Conservation (phyloP, 92 coral and sea anemone genomes). For the Epizoanthus scotinus region DNA sequence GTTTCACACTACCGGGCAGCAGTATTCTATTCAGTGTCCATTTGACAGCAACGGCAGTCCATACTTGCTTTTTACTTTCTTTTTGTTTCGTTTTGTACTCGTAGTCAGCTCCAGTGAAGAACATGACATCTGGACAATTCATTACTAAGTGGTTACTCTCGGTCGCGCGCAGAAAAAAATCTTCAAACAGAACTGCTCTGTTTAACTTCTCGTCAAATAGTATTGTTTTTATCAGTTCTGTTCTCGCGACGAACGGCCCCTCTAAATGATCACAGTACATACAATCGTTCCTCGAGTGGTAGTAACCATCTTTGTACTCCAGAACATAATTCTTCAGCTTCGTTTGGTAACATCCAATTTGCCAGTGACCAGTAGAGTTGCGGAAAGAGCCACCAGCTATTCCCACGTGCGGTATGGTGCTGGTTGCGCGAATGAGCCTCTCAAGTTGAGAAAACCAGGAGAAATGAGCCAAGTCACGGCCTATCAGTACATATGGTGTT, state of each 20-base stretch:
- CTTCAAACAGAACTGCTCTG: conserved; percentile 42
- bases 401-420: conserved; percentile 30
- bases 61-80: background rate
- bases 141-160: conserved; percentile 37
- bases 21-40: conserved; percentile 39
- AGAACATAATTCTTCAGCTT: conserved; percentile 42
- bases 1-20: conserved; percentile 29
- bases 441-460: conserved; percentile 37
- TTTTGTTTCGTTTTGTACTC: conserved; percentile 23
- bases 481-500: conserved; percentile 46
- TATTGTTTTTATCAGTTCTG: conserved; percentile 4
- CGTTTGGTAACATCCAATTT: conserved; percentile 44
- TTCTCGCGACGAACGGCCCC: conserved; percentile 50
- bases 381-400: conserved; percentile 54
- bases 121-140: conserved; percentile 58
- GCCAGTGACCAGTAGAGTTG: conserved; percentile 55
- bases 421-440: conserved; percentile 42
- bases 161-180: conserved; percentile 34
- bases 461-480: conserved; percentile 48
- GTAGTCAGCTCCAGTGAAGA: background rate
- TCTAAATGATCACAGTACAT: conserved; percentile 48
- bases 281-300: conserved; percentile 40
- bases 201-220: conserved; percentile 45
- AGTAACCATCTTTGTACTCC: conserved; percentile 46
- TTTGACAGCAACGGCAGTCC: conserved; percentile 40